Evolutionary conservation across 2,888 invertebrate species (phyloP).

Genomic region (Andrena minutula): DNA sequence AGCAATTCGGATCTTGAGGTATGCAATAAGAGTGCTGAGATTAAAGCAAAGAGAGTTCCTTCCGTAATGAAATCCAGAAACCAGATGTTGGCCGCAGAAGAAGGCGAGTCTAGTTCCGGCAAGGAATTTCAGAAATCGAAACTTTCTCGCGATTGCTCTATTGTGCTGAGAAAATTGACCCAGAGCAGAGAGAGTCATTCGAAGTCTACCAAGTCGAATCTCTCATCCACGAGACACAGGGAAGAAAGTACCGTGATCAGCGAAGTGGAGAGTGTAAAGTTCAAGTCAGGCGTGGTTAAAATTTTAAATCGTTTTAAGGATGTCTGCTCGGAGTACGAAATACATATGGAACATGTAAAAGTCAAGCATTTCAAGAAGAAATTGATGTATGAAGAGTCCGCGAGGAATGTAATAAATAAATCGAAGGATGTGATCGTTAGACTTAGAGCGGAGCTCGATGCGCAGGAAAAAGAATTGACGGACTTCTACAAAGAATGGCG

Average conservation of each 20-base stretch:
- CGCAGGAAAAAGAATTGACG: constrained; percentile 61
- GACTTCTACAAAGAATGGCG: constrained; percentile 69
- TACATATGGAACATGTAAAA: constrained; percentile 61
- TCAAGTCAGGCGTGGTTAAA: constrained; percentile 23
- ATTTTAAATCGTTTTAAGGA: constrained; percentile 53
- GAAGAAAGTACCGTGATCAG: constrained; percentile 28
- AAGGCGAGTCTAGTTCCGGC: constrained; percentile 71
- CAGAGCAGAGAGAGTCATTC: constrained; percentile 32
- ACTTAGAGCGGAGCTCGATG: constrained; percentile 46
- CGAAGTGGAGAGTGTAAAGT: constrained; percentile 45
- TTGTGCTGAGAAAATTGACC: constrained; percentile 9
- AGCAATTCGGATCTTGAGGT: not conserved
- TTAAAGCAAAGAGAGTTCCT: not conserved
- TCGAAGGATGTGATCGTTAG: constrained; percentile 57
- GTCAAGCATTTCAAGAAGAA: constrained; percentile 58
- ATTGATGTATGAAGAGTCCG: constrained; percentile 49
- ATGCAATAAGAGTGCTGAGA: not conserved
- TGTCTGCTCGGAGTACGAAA: constrained; percentile 33
- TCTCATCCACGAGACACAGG: constrained; percentile 34
- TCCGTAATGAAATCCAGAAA: too few species aligned
- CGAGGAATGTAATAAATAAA: constrained; percentile 58
- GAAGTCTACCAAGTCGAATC: constrained; percentile 40
- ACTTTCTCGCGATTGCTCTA: constrained; percentile 33
- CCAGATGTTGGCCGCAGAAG: too few species aligned
- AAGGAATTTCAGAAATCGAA: constrained; percentile 71